These are phyloP conservation scores for Phaedon cochleariae DNA, from an alignment of 2,888 invertebrate genomes.

Conservation along the genomic window DNA sequence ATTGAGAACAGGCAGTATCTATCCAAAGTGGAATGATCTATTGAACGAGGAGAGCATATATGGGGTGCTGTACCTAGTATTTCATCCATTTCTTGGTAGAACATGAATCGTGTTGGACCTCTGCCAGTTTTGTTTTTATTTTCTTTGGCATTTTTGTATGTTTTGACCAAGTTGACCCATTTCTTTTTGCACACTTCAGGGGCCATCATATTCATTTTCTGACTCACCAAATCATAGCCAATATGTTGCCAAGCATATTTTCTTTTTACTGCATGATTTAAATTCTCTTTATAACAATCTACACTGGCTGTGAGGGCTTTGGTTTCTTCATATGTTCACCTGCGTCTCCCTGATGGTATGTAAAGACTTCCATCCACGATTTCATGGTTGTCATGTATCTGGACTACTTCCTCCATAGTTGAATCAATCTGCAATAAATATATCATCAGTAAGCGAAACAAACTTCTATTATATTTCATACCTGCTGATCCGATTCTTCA, in stretches of 20 bases:
- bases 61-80: constrained; percentile 13
- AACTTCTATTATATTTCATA: background rate
- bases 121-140: constrained; percentile 4
- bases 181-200: background rate
- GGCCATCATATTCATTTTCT: background rate
- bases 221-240: background rate
- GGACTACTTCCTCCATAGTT: background rate
- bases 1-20: constrained; percentile 14
- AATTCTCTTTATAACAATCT: constrained; percentile 3
- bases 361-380: background rate
- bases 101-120: constrained; percentile 13
- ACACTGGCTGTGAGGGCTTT: constrained; percentile 6
- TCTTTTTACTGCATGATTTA: constrained; percentile 7
- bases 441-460: background rate
- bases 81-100: constrained; percentile 12
- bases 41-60: background rate
- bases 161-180: constrained; percentile 1
- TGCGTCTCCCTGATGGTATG: constrained; percentile 2
- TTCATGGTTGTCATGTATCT: background rate
- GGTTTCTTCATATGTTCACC: constrained; percentile 7
- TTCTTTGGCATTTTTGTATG: constrained; percentile 11
- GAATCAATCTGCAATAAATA: constrained; percentile 4
- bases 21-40: constrained; percentile 8
- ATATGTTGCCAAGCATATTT: constrained; percentile 10
- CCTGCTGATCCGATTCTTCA: background rate